Evolutionary conservation across 2,113 vertebrate genomes (phyloP).

Genomic region (Todiramphus chloris): DNA sequence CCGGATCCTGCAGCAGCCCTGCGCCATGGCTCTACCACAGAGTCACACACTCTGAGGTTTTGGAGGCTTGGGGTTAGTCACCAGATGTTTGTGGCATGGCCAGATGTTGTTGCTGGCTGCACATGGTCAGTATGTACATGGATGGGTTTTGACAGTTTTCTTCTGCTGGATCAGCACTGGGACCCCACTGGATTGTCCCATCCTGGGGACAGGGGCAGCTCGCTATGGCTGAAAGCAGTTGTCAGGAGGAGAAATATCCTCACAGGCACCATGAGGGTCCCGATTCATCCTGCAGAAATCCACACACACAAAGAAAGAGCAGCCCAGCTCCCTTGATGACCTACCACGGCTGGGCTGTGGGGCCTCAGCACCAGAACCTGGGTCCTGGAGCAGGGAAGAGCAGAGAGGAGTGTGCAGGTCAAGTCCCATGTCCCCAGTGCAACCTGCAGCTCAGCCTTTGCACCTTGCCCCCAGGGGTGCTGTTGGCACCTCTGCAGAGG

Average conservation of each 20-base stretch:
- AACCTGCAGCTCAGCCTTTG: neutral
- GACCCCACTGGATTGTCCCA: neutral
- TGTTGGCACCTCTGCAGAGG: neutral
- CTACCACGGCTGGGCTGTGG: accelerated
- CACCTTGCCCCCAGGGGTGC: neutral
- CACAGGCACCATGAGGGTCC: neutral
- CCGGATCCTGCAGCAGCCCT: neutral
- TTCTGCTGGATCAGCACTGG: neutral
- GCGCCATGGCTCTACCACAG: accelerated
- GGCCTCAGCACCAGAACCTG: neutral
- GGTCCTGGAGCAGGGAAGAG: neutral
- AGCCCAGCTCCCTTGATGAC: neutral
- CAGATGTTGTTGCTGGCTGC: neutral
- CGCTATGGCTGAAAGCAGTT: neutral
- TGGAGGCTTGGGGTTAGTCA: neutral
- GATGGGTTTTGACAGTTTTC: neutral
- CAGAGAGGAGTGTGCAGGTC: neutral
- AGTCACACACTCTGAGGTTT: accelerated
- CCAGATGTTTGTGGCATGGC: neutral
- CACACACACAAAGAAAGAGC: neutral
- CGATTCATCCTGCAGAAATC: neutral
- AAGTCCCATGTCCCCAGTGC: accelerated
- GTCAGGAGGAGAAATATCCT: neutral
- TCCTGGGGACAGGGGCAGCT: neutral
- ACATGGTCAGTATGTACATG: accelerated